Base-by-base conservation (phyloP, 1,140 invertebrate genomes). In the Drosophila tropicalis region DNA sequence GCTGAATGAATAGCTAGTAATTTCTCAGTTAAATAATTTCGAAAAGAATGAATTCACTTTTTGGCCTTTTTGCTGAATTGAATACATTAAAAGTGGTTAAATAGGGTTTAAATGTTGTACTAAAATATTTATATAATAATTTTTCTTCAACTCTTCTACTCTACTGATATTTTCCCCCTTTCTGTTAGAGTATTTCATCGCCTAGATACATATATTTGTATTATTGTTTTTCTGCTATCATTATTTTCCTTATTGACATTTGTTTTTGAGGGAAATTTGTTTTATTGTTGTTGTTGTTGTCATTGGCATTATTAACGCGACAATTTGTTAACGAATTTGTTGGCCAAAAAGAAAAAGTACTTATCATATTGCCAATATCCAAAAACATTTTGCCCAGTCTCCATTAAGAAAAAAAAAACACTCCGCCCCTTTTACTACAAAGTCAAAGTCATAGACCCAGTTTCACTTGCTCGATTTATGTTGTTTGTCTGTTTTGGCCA, bases 221-320 rank as follows among this genome's bases (percentile, higher is more conserved):
- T 29, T 29, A 29, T 6, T 9, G 17, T 25, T 13, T 56, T 54
- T 75, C 63, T 75, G 29, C 5, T 29, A 29, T 5, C 29, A 29
- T 68, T 75, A 75, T 74, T 51, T 17, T 36, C 54, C 61, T 63
- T 76, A 76, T 76, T 76, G 73, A 76, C 69, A 58, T 70, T 60
- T 73, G 41, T 44, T 7, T 60, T 61, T 41, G 13, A 25, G 34
- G 22, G 36, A 55, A 54, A 54, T 58, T 62, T 57, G 57, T 67
- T 58, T 62, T 57, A 47, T 67, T 75, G 22, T 29, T 39, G 9
- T 29, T 17, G 40, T 60, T 70, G 72, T 76, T 69, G 73, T 63
- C 73, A 75, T 69, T 76, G 73, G 72, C 58, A 68, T 69, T 75
- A 76, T 76, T 65, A 77, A 29, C 74, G 74, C 67, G 74, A 77